These are phyloP conservation scores for Hybos culiciformis DNA, from an alignment of 2,888 invertebrate species.

Conservation along the genomic window DNA sequence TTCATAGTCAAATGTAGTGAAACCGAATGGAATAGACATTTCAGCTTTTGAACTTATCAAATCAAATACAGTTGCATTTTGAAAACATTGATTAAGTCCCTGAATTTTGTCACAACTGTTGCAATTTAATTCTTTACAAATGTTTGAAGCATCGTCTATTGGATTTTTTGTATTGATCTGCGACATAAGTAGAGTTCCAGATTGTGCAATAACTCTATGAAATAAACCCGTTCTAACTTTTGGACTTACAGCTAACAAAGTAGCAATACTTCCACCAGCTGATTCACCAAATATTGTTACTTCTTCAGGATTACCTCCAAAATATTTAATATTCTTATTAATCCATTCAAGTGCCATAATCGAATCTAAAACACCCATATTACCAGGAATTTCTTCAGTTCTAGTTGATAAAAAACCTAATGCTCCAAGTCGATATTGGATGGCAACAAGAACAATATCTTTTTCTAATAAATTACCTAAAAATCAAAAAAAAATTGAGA, in stretches of 20 bases:
- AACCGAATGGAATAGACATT: not conserved
- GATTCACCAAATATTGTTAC: slow-evolving; percentile 43
- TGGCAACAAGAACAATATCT: slow-evolving; percentile 38
- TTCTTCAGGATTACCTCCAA: slow-evolving; percentile 38
- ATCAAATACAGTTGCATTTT: slow-evolving; percentile 19
- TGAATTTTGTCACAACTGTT: slow-evolving; percentile 14
- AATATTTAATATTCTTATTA: slow-evolving; percentile 35
- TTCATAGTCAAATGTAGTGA: slow-evolving; percentile 17
- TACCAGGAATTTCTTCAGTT: slow-evolving; percentile 38
- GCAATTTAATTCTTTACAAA: slow-evolving; percentile 26
- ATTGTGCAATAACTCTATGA: slow-evolving; percentile 39
- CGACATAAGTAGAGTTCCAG: slow-evolving; percentile 37
- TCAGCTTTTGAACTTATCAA: slow-evolving; percentile 13
- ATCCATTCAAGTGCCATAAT: slow-evolving; percentile 40
- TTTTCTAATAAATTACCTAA: slow-evolving; percentile 34
- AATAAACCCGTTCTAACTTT: slow-evolving; percentile 29
- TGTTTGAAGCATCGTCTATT: slow-evolving; percentile 21
- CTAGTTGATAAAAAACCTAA: slow-evolving; percentile 40
- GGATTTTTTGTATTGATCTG: slow-evolving; percentile 38
- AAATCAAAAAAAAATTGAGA: no score
- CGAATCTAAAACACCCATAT: slow-evolving; percentile 40
- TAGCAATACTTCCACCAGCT: slow-evolving; percentile 38
- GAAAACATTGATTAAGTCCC: slow-evolving; percentile 25
- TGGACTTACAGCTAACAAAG: slow-evolving; percentile 36
- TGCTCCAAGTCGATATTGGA: slow-evolving; percentile 39